phyloP scores from a whole-genome alignment of 2,113 vertebrate species.

The Carassius gibelio region DNA sequence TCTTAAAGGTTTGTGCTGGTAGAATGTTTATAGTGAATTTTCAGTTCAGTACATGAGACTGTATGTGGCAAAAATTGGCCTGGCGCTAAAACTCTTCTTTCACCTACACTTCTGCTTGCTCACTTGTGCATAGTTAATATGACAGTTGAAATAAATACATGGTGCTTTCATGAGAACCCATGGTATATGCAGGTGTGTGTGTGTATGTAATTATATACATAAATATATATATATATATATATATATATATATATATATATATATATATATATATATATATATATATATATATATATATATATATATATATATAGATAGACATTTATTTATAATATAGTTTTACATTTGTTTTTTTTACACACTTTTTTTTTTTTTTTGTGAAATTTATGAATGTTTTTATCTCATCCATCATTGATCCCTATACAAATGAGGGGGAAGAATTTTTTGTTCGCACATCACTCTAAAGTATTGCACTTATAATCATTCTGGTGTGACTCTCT shows the following conservation, averaged over 20 bases:
- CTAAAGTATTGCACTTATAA: slow-evolving; percentile 46
- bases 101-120: not conserved
- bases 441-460: slow-evolving; percentile 29
- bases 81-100: not conserved
- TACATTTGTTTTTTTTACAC: too few relatives aligned
- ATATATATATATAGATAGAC: too few relatives aligned
- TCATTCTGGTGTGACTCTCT: slow-evolving; percentile 45
- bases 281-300: too few relatives aligned
- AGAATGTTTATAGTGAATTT: not conserved
- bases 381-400: slow-evolving; percentile 10
- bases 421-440: not conserved
- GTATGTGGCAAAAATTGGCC: not conserved
- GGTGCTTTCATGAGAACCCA: not conserved
- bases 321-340: too few relatives aligned
- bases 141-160: not conserved
- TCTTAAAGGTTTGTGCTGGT: not conserved
- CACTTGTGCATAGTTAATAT: slow-evolving; percentile 13
- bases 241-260: too few relatives aligned
- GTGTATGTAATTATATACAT: too few relatives aligned
- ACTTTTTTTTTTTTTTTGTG: slow-evolving; percentile 4
- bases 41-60: not conserved
- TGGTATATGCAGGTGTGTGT: not conserved
- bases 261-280: too few relatives aligned
- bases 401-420: not conserved
- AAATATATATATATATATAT: not conserved